Evolutionary conservation across 1,140 invertebrate genomes (phyloP), one percentile per base, ranked within the genome.

Genomic region (Drosophila setifemur): DNA sequence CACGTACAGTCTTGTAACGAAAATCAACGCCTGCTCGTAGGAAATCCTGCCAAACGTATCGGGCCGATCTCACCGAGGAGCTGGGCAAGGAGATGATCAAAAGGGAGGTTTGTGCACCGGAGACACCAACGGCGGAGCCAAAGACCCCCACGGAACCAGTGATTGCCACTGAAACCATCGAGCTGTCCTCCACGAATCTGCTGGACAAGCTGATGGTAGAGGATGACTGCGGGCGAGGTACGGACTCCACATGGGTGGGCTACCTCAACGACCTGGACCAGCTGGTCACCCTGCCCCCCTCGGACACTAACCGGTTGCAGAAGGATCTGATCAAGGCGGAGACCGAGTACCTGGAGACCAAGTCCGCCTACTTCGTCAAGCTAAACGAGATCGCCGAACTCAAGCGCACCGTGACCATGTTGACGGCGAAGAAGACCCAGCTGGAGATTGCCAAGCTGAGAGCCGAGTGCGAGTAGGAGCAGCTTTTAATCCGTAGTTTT

Each of bases 341-440:
- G 39, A 71, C 67, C 3, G 67, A 71, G n/a, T 71, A 71, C 14
- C 28, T 71, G 5, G 53, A 60, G 67, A 26, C 44, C 9, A 71
- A 71, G 29, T 48, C 67, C n/a, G 45, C 18, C 2, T 71, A 71
- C 45, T 71, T 71, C 2, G 43, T 23, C 8, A 71, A 71, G 6
- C n/a, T 71, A 35, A 71, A 70, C 9, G 67, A 71, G n/a, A 71
- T 71, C 0, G 25, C 67, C 7, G 67, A 71, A 16, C 26, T 71
- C n/a, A 69, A 43, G 14, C 67, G 67, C 3, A 71, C 66, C 4
- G 19, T 71, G 0, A 71, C 67, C 11, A 71, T 71, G 67, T 21
- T 71, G 19, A 67, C 60, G 67, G 66, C 67, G 19, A 71, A 71
- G 12, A 71, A 71, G 31, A 71, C 67, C 8, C 67, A 71, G 8